Evolutionary conservation across 2,113 vertebrate genomes (phyloP).

Genomic region (Craseonycteris thonglongyai): DNA sequence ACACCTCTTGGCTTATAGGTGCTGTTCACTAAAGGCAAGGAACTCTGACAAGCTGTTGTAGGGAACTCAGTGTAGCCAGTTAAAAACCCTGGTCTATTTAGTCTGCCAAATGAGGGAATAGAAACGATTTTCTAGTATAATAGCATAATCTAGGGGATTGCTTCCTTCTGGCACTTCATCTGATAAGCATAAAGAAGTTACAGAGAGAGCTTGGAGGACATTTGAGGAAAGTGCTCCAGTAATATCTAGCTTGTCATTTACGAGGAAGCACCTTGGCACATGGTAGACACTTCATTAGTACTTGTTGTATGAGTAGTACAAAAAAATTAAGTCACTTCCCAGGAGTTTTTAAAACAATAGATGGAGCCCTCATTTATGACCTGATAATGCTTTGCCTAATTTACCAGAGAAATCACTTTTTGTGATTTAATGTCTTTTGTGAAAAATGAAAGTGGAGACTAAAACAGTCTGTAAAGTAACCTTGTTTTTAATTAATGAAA

Average conservation of each 20-base stretch:
- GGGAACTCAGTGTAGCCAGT: background rate
- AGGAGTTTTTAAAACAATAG: background rate
- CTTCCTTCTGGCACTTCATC: background rate
- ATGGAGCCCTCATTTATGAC: background rate
- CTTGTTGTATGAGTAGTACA: background rate
- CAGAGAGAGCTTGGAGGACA: background rate
- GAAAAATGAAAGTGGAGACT: background rate
- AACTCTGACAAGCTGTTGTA: background rate
- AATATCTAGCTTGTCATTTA: background rate
- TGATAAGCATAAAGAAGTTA: background rate
- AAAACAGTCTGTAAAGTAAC: background rate
- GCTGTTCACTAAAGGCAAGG: background rate
- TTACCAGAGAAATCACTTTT: slow-evolving; percentile 14
- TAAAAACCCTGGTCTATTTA: background rate
- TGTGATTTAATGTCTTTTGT: background rate
- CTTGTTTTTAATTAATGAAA: slow-evolving; percentile 19
- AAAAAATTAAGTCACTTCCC: background rate
- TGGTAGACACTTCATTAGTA: background rate
- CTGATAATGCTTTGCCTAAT: background rate
- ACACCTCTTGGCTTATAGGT: background rate
- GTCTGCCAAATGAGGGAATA: background rate
- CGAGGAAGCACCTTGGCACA: background rate
- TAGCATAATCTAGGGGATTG: background rate
- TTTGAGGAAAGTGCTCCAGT: background rate
- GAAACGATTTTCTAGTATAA: background rate